Conservation (phyloP, 2,113 vertebrate species). For the Helogale parvula region DNA sequence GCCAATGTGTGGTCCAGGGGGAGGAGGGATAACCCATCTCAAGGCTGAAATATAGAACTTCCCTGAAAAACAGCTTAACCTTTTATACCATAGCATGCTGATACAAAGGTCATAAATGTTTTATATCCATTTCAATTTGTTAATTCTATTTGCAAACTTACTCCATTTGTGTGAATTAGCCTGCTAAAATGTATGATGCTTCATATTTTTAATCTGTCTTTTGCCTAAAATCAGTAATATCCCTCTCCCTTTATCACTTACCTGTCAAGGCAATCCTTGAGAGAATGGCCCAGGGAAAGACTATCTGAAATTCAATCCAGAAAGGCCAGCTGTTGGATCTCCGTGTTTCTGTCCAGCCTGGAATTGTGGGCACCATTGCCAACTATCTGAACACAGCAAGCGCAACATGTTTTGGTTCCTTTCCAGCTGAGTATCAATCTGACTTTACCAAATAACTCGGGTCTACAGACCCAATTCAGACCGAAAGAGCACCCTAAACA, state of each 20-base stretch:
- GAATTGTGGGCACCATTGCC: not conserved
- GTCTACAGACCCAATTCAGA: not conserved
- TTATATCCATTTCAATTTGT: not conserved
- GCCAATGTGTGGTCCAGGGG: not conserved
- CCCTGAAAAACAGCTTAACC: not conserved
- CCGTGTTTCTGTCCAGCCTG: not conserved
- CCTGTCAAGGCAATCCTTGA: conserved; percentile 14
- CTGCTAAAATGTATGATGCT: not conserved
- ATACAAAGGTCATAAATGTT: not conserved
- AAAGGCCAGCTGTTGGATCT: not conserved
- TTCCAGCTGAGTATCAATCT: not conserved
- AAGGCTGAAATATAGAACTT: not conserved
- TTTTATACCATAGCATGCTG: not conserved
- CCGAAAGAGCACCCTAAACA: not conserved
- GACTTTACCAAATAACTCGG: not conserved
- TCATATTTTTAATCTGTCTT: not conserved
- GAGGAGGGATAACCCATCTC: not conserved
- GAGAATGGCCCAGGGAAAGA: not conserved
- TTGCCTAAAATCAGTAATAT: conserved; percentile 11
- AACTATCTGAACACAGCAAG: not conserved
- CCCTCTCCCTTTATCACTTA: not conserved
- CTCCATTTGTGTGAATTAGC: not conserved
- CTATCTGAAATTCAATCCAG: conserved; percentile 30
- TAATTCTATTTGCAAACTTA: not conserved
- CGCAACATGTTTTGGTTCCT: not conserved